These are phyloP conservation scores for Steinernema carpocapsae DNA, from an alignment of 2,888 invertebrate genomes.

Conservation along the genomic window DNA sequence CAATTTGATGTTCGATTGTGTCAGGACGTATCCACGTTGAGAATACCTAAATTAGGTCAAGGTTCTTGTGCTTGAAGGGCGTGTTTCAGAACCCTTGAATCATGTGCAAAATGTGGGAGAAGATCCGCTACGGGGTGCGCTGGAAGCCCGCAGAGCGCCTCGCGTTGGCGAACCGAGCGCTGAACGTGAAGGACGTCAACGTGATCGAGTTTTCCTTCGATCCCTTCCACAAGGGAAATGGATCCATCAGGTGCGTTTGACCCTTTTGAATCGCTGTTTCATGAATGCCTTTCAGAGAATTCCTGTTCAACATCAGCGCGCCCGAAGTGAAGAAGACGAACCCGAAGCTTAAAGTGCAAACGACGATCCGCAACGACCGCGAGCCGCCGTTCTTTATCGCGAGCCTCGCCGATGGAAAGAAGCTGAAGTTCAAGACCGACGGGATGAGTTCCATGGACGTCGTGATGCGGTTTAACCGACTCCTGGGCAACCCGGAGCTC, in stretches of 20 bases:
- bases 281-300: slow-evolving; percentile 47
- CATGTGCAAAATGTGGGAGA: slow-evolving; percentile 66
- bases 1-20: not conserved
- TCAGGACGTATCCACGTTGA: not conserved
- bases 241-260: slow-evolving; percentile 52
- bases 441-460: slow-evolving; percentile 64
- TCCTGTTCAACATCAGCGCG: slow-evolving; percentile 61
- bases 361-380: slow-evolving; percentile 63
- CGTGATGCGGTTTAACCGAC: slow-evolving; percentile 63
- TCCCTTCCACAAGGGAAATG: slow-evolving; percentile 59
- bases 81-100: slow-evolving; percentile 9
- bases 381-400: slow-evolving; percentile 61
- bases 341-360: slow-evolving; percentile 52
- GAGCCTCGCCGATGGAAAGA: slow-evolving; percentile 58
- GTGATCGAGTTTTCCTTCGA: slow-evolving; percentile 63
- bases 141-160: slow-evolving; percentile 61
- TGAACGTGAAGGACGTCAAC: slow-evolving; percentile 59
- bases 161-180: slow-evolving; percentile 57
- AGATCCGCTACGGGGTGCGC: slow-evolving; percentile 63
- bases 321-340: slow-evolving; percentile 62
- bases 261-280: not conserved
- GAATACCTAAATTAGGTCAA: not conserved
- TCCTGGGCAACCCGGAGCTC: slow-evolving; percentile 62
- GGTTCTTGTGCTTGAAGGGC: not conserved
- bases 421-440: slow-evolving; percentile 62